Percentiles rank a stretch among this genome's conserved stretches.
phyloP scores from a whole-genome alignment of 2,888 invertebrate genomes.

The Fabriciana adippe region DNA sequence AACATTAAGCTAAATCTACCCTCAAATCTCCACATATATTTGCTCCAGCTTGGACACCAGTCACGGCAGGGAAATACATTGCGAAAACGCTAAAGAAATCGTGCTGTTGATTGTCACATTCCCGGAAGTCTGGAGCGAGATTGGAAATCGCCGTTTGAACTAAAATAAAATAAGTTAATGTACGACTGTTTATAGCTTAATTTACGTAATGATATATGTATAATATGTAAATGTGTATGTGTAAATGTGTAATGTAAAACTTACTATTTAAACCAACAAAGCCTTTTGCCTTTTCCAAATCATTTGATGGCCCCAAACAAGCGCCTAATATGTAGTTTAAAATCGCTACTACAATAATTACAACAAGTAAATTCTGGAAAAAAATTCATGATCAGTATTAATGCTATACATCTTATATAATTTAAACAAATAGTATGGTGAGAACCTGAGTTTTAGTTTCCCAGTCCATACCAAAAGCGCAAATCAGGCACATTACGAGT shows the following conservation, averaged over 20 bases:
- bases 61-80: conserved; percentile 97
- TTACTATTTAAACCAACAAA: conserved; percentile 91
- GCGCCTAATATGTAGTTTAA: conserved; percentile 92
- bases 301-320: conserved; percentile 85
- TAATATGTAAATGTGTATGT: neutral
- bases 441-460: conserved; percentile 89
- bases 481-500: conserved; percentile 88
- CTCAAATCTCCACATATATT: conserved; percentile 97
- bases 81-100: conserved; percentile 95
- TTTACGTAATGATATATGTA: neutral
- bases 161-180: conserved; percentile 49
- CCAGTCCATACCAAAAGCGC: conserved; percentile 95
- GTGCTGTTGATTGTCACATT: conserved; percentile 84
- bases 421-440: neutral
- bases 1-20: conserved; percentile 58
- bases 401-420: neutral
- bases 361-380: conserved; percentile 88
- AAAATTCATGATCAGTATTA: neutral
- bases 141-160: conserved; percentile 84
- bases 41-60: conserved; percentile 96
- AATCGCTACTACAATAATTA: conserved; percentile 90
- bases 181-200: neutral
- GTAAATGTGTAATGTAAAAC: conserved; percentile 48
- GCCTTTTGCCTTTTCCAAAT: conserved; percentile 84
- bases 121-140: conserved; percentile 85